Evolutionary conservation across 2,797 vertebrate genomes (phyloP).

Genomic region (Melopsittacus undulatus): DNA sequence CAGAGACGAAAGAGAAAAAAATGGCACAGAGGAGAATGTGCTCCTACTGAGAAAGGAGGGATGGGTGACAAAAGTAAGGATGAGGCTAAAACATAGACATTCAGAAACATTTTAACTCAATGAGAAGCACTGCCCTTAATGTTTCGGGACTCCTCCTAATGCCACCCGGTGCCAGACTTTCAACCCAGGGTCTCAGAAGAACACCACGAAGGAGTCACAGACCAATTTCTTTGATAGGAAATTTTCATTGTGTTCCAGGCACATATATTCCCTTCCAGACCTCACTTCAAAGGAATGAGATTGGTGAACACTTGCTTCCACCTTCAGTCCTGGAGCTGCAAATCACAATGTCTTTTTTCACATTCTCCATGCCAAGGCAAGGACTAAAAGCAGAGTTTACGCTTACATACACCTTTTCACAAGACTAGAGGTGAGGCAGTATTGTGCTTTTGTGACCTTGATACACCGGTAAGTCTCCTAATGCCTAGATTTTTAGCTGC

Average conservation of each 20-base stretch:
- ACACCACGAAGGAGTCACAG: background rate
- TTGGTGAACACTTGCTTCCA: background rate
- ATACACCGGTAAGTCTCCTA: background rate
- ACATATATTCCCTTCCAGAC: background rate
- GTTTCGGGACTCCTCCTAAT: background rate
- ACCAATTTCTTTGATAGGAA: background rate
- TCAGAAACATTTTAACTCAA: background rate
- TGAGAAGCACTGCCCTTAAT: background rate
- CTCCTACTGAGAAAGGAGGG: background rate
- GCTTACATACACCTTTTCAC: background rate
- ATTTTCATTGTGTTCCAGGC: background rate
- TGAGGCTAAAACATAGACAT: background rate
- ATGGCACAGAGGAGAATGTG: background rate
- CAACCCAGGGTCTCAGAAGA: background rate
- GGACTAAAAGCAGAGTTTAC: background rate
- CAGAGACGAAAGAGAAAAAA: background rate
- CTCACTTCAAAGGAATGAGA: background rate
- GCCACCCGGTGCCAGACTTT: background rate
- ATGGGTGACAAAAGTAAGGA: background rate
- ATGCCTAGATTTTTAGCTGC: background rate
- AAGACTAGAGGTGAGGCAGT: background rate
- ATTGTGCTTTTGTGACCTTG: background rate
- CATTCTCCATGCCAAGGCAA: background rate
- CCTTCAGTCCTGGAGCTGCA: background rate
- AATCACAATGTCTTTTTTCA: background rate